Evolutionary conservation across 2,888 invertebrate genomes (phyloP).

Genomic region (Eilema griseolum): DNA sequence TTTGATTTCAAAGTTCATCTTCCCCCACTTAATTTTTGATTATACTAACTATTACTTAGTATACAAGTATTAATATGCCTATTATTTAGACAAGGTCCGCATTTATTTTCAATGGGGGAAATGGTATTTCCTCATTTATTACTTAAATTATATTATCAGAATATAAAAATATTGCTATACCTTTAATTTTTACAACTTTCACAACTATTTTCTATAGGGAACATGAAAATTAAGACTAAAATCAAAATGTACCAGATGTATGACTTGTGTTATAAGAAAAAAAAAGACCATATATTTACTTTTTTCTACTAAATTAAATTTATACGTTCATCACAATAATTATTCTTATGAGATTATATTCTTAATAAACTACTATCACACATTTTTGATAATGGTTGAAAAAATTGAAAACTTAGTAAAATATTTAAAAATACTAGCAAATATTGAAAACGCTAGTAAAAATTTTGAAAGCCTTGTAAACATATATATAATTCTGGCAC

Average conservation of each 20-base stretch:
- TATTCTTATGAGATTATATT: not conserved
- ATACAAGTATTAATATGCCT: not conserved
- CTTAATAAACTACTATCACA: not conserved
- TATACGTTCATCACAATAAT: not conserved
- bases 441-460: too few relatives aligned
- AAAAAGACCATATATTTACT: not conserved
- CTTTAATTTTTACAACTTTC: not conserved
- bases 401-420: not conserved
- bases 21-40: not conserved
- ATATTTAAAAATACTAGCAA: too few relatives aligned
- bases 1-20: not conserved
- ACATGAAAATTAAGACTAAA: not conserved
- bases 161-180: not conserved
- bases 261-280: not conserved
- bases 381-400: too few relatives aligned
- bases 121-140: not conserved
- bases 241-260: not conserved
- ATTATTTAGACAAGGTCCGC: not conserved
- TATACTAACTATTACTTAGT: not conserved
- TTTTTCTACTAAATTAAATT: not conserved
- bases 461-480: too few relatives aligned
- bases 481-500: not conserved
- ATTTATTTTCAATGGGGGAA: not conserved
- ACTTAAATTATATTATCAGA: not conserved
- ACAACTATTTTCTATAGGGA: not conserved